A percentile compares a stretch with the other conserved stretches of the same genome.
phyloP scores from a whole-genome alignment of 37 sponge, comb jelly and placozoan genomes.

The Tethya wilhelma region DNA sequence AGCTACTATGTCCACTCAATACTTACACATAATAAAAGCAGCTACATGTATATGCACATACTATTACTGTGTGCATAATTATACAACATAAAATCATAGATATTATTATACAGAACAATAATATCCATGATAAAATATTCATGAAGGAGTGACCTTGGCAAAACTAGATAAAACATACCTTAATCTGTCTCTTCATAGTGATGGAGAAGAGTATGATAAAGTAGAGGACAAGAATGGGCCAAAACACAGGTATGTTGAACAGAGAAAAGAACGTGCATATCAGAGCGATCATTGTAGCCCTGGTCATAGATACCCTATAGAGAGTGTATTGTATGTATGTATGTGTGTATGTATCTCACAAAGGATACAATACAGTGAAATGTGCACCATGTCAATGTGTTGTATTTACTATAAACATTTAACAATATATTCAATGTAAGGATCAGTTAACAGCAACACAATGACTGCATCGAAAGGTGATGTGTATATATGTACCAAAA shows the following conservation, averaged over 20 bases:
- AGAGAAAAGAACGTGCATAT: constrained; percentile 79
- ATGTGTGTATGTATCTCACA: neutral
- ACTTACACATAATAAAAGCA: no score
- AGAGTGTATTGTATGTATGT: no score
- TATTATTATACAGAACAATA: no score
- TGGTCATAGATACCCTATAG: constrained; percentile 64
- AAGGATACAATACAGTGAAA: neutral
- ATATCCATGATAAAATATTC: no score
- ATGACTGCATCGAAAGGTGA: neutral
- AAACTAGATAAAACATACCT: no score
- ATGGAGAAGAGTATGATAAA: constrained; percentile 87
- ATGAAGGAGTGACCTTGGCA: no score
- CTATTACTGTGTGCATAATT: no score
- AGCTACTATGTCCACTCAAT: no score
- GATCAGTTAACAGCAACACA: neutral
- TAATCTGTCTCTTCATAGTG: constrained; percentile 94
- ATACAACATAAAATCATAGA: no score
- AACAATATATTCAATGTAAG: neutral
- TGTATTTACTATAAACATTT: neutral
- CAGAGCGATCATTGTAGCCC: constrained; percentile 75
- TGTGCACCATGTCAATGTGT: no score
- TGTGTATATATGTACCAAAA: constrained; percentile 77
- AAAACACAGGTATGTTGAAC: constrained; percentile 96
- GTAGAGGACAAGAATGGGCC: constrained; percentile 86
- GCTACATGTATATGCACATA: no score